Base-by-base conservation (phyloP, 2,113 vertebrate genomes). In the Bos javanicus region DNA sequence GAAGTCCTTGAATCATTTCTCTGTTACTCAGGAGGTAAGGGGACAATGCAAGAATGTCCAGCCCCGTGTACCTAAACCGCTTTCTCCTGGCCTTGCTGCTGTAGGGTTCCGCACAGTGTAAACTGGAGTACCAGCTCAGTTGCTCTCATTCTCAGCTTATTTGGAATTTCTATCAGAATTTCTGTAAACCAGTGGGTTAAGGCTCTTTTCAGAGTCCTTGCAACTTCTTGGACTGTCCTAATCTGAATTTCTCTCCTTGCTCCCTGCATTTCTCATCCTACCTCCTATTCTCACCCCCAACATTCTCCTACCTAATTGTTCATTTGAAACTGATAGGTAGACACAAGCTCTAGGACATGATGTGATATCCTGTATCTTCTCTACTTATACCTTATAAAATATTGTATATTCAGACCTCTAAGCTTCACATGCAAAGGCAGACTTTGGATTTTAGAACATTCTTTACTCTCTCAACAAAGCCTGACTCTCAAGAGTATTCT, bases 371-470 rank as follows among this genome's bases (percentile, higher is more conserved):
- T 48, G 5, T 83, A 83, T 62, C 60, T 83, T 83, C 54, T 81
- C 43, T 90, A 36, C 39, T 39, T 67, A 14, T 52, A 30, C 28
- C 14, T 90, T 60, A 85, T 11, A 87, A 76, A 74, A 83, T 82
- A 54, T 83, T 91, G 83, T 62, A 30, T 52, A 50, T 54, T 90
- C 54, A n/a, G 48, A 87, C 25, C 11, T 87, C 87, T 17, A 60
- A 90, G 17, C 16, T 62, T 74, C 82, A 87, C 82, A 76, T 39
- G 54, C 82, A 62, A 87, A 91, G 56, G 71, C 8, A 74, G 36
- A 59, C 54, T 95, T 91, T 50, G 28, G 48, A 94, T 95, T 90
- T 94, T 93, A 90, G 36, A 87, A 50, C 39, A 87, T 76, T 87
- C 36, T 91, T 87, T 90, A 91, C 60, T 89, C 21, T 80, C 50